phyloP scores from a whole-genome alignment of 2,888 invertebrate species.

The Elysia crispata region DNA sequence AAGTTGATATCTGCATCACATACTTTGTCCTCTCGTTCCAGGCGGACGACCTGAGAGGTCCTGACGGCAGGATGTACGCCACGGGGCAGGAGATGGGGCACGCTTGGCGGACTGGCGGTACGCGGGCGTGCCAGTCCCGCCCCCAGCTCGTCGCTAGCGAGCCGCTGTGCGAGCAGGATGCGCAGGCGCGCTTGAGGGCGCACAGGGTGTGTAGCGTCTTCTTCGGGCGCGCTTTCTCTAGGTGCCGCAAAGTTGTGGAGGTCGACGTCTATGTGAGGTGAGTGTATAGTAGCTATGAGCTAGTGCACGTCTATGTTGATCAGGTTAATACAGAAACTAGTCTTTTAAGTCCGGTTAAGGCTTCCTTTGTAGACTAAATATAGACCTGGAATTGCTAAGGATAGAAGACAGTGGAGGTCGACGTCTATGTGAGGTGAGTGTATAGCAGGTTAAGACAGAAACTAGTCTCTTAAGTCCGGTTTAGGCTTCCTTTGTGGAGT shows the following conservation, averaged over 20 bases:
- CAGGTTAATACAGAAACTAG: too few species aligned
- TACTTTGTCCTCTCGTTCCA: too few species aligned
- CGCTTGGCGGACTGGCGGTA: constrained; percentile 93
- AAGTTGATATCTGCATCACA: too few species aligned
- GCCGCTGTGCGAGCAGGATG: constrained; percentile 62
- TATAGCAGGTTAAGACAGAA: too few species aligned
- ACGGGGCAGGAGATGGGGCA: constrained; percentile 87
- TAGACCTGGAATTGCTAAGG: not conserved
- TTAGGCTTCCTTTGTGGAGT: too few species aligned
- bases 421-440: not conserved
- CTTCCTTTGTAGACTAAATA: too few species aligned
- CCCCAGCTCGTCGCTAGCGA: constrained; percentile 56
- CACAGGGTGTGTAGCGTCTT: constrained; percentile 80
- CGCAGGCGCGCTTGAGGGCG: constrained; percentile 59
- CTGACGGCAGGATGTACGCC: constrained; percentile 80
- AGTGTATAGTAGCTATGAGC: constrained; percentile 54
- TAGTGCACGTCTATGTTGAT: not conserved
- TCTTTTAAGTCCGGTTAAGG: not conserved
- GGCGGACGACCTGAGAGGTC: constrained; percentile 86
- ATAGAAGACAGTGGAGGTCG: not conserved
- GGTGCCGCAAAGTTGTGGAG: constrained; percentile 88
- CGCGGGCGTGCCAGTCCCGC: constrained; percentile 72
- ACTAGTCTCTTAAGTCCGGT: too few species aligned
- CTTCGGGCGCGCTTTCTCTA: constrained; percentile 82
- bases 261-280: constrained; percentile 88